Evolutionary conservation across 2,797 vertebrate genomes (phyloP).

Genomic region (Denticeps clupeoides): DNA sequence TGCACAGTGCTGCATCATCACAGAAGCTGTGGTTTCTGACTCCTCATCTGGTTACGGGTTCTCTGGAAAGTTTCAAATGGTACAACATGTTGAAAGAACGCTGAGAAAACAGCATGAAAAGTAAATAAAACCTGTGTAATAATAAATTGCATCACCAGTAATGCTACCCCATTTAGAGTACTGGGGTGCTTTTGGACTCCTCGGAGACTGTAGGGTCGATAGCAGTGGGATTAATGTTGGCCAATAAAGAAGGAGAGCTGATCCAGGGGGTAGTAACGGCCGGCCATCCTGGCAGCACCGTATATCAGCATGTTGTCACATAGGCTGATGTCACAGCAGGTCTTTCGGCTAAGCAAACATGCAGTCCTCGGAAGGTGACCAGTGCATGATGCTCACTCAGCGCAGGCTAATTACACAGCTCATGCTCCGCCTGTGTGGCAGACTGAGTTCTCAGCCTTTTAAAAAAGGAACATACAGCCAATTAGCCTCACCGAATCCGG

Average conservation of each 20-base stretch:
- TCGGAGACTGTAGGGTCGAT: slow-evolving; percentile 39
- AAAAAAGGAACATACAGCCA: too few relatives aligned
- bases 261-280: slow-evolving; percentile 8
- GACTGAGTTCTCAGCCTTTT: too few relatives aligned
- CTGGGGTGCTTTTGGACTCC: slow-evolving; percentile 9
- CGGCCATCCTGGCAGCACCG: slow-evolving; percentile 36
- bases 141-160: slow-evolving; percentile 51
- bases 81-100: slow-evolving; percentile 42
- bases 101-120: slow-evolving; percentile 41
- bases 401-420: too few relatives aligned
- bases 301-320: slow-evolving; percentile 56
- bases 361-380: slow-evolving; percentile 30
- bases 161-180: slow-evolving; percentile 36
- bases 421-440: too few relatives aligned
- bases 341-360: slow-evolving; percentile 50
- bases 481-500: too few relatives aligned
- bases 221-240: slow-evolving; percentile 50
- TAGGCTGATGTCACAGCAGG: slow-evolving; percentile 49
- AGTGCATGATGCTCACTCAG: slow-evolving; percentile 20
- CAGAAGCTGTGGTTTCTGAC: too few relatives aligned
- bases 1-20: too few relatives aligned
- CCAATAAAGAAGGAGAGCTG: slow-evolving; percentile 32
- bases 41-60: slow-evolving; percentile 19
- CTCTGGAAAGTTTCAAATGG: too few relatives aligned
- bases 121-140: slow-evolving; percentile 47